A percentile compares a stretch with the other conserved stretches of the same genome.
Conservation (phyloP, 2,888 invertebrate genomes). For the Xanthia togata region DNA sequence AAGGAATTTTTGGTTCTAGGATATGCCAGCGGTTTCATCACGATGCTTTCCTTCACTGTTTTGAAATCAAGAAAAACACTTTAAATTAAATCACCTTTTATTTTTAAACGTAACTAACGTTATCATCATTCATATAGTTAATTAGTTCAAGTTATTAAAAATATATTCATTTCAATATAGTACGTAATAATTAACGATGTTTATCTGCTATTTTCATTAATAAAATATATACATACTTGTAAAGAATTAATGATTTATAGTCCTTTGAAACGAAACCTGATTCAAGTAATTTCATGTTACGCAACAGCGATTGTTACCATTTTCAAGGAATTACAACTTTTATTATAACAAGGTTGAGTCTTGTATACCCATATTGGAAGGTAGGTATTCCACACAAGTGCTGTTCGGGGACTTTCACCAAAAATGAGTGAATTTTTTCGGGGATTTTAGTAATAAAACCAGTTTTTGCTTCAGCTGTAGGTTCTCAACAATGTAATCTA, state of each 20-base stretch:
- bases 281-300: conserved; percentile 47
- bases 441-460: conserved; percentile 25
- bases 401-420: conserved; percentile 50
- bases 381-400: conserved; percentile 34
- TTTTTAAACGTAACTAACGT: too few relatives aligned
- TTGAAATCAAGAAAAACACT: not conserved
- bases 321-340: conserved; percentile 66
- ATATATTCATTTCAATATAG: not conserved
- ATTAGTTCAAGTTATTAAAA: not conserved
- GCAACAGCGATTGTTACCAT: conserved; percentile 52
- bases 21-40: not conserved
- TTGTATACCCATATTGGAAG: conserved; percentile 19
- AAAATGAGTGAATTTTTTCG: conserved; percentile 46
- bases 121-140: not conserved
- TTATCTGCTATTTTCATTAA: not conserved
- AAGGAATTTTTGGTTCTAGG: not conserved
- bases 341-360: conserved; percentile 55
- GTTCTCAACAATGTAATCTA: not conserved
- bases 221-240: not conserved
- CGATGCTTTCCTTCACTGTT: not conserved
- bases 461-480: conserved; percentile 15
- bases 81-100: not conserved
- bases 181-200: not conserved
- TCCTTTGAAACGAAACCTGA: conserved; percentile 44
- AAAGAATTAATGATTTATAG: conserved; percentile 19